These are phyloP conservation scores for Aythya baeri DNA, from an alignment of 2,113 vertebrate species.

Conservation along the genomic window DNA sequence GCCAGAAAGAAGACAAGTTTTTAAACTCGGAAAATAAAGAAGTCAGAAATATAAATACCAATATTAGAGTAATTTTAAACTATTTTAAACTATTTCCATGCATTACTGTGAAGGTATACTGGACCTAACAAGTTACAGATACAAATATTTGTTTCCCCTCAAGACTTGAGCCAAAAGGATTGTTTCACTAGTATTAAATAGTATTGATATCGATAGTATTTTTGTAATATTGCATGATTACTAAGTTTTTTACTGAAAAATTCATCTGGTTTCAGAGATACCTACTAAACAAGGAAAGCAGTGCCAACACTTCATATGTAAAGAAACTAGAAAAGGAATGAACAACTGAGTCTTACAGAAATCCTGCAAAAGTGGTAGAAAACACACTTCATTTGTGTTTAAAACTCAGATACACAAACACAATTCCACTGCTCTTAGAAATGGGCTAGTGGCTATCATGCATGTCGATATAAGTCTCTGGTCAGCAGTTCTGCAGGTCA, in stretches of 20 bases:
- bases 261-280: neutral
- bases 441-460: accelerated
- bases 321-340: neutral
- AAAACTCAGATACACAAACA: neutral
- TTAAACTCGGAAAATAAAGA: neutral
- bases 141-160: neutral
- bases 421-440: neutral
- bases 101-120: neutral
- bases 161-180: neutral
- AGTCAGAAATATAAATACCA: neutral
- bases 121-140: neutral
- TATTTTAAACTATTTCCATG: neutral
- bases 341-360: neutral
- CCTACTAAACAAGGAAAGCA: neutral
- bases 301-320: neutral
- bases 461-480: accelerated
- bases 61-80: neutral
- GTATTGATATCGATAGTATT: neutral
- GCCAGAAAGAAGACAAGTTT: neutral
- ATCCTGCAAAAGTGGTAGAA: neutral
- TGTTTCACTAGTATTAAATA: neutral
- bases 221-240: neutral
- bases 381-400: neutral
- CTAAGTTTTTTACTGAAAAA: neutral
- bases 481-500: neutral